phyloP scores from a whole-genome alignment of 2,797 vertebrate species.

The Tapirus indicus region DNA sequence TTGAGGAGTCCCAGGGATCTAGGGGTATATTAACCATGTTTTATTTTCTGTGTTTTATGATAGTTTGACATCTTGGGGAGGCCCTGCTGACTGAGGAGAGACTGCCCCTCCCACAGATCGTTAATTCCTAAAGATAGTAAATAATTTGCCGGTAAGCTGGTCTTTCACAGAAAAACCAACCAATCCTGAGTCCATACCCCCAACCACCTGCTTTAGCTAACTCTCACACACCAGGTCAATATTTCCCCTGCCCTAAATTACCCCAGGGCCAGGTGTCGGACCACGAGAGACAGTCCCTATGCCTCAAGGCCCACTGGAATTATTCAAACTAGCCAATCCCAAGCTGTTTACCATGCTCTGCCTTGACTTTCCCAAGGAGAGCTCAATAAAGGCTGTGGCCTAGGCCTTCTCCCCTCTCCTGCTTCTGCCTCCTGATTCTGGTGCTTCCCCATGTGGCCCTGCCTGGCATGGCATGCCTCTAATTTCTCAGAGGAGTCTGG shows the following conservation, averaged over 20 bases:
- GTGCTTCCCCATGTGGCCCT: not conserved
- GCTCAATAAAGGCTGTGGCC: not conserved
- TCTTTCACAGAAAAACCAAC: not conserved
- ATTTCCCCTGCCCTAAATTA: not conserved
- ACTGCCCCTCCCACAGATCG: not conserved
- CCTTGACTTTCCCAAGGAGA: not conserved
- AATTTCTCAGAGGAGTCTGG: not conserved
- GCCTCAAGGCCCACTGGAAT: not conserved
- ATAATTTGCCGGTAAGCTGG: not conserved
- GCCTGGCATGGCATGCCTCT: not conserved
- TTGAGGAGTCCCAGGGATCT: not conserved
- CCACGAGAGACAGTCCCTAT: not conserved
- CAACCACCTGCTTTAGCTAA: not conserved
- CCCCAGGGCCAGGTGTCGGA: not conserved
- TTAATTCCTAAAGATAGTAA: not conserved
- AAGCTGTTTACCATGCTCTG: no score
- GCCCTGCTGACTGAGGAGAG: not conserved
- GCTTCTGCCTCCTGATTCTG: no score
- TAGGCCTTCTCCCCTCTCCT: accelerated
- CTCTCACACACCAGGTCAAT: not conserved
- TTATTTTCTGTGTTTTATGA: conserved; percentile 8
- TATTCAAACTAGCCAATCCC: not conserved
- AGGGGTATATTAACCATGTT: not conserved
- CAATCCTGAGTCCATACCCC: not conserved
- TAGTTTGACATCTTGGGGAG: not conserved